Base-by-base conservation (phyloP, 2,113 vertebrate genomes). In the Nerophis lumbriciformis region DNA sequence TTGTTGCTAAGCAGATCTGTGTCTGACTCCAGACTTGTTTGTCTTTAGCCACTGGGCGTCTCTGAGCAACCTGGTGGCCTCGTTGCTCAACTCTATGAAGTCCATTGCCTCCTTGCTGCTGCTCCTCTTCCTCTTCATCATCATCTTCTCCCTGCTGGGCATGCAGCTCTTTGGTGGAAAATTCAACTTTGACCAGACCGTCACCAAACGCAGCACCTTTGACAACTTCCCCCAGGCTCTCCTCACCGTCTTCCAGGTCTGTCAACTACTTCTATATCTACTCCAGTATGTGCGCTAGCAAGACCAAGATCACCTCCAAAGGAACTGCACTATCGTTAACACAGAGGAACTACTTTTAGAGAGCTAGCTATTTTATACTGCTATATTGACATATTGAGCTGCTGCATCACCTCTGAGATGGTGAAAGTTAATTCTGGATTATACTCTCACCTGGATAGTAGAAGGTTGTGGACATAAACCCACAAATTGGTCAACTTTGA, bases 91-190 rank as follows among this genome's bases (percentile, higher is more conserved):
- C 91, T 99, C 97, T 85, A 98, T 99, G 96, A 98, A 98, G 92
- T 99, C 97, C 83, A 99, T 99, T 47, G 97, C 97, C 63, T 99
- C 97, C 8, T 89, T 99, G 80, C 79, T 99, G 89, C 91, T 99
- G 71, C 91, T 99, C 82, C 94, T 99, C 83, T 99, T 99, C 89
- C 96, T 99, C 89, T 99, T 99, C 93, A 98, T 99, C 85, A 98
- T 99, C 84, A 99, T 99, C 85, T 99, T 99, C 89, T 96, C 96
- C 57, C 87, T 99, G 87, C 94, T 99, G 35, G 97, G 97, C 82
- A 99, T 99, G 96, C 96, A 99, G 87, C 93, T 99, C 49, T 99
- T 99, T 54, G 97, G 96, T 8, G 97, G 97, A 59, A 99, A 98
- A 88, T 99, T 99, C 86, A 99, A 98, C 90, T 99, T 99, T 68